These are phyloP conservation scores for Lysiphlebus fabarum DNA, from an alignment of 1,140 invertebrate species.

Conservation along the genomic window DNA sequence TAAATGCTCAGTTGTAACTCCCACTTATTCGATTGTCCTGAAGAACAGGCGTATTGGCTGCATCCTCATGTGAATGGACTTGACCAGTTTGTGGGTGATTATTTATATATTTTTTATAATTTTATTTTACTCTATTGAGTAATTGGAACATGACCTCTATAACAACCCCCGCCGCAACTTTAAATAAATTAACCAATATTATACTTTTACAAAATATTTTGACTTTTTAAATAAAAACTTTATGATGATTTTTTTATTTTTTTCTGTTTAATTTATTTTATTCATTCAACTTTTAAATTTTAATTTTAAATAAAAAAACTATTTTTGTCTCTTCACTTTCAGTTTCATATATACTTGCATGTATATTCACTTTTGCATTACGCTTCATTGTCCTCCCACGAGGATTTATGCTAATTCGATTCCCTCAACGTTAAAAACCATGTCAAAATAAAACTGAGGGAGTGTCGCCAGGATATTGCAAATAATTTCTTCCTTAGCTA, in stretches of 20 bases:
- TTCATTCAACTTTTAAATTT: not conserved
- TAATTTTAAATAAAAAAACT: not conserved
- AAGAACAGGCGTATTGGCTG: conserved; percentile 31
- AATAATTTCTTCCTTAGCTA: conserved; percentile 34
- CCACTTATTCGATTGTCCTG: conserved; percentile 47
- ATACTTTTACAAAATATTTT: too few species aligned
- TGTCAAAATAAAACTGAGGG: conserved; percentile 34
- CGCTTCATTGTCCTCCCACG: conserved; percentile 50
- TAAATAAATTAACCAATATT: conserved; percentile 38
- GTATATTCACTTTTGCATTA: conserved; percentile 21
- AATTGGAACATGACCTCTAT: conserved; percentile 52
- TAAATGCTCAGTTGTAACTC: conserved; percentile 50
- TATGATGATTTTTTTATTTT: not conserved
- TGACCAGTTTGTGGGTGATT: conserved; percentile 32
- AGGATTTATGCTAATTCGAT: conserved; percentile 46
- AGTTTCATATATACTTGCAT: not conserved
- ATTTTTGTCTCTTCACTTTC: not conserved
- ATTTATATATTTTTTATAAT: not conserved
- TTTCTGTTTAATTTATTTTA: conserved; percentile 11
- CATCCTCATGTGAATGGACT: conserved; percentile 36
- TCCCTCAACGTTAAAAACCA: conserved; percentile 26
- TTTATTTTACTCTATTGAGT: conserved; percentile 37
- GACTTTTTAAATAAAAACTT: not conserved
- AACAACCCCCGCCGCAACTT: conserved; percentile 42
- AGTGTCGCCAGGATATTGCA: conserved; percentile 41